Evolutionary conservation across 2,888 invertebrate species (phyloP).

Genomic region (Brachypterus glaber): DNA sequence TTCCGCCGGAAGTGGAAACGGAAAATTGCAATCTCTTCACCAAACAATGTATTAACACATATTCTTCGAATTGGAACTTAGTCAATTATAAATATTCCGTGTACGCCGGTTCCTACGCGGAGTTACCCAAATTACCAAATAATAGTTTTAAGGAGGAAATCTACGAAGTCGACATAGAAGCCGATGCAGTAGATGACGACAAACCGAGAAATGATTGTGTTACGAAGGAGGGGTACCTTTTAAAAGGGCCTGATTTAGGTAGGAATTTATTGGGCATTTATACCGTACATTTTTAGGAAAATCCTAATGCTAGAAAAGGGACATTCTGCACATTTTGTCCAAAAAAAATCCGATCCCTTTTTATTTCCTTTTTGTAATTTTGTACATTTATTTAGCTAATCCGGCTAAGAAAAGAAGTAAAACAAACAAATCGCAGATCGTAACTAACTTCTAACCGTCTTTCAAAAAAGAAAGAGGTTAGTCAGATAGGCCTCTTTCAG

Average conservation of each 20-base stretch:
- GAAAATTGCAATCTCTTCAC: conserved; percentile 54
- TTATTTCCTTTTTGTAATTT: too few relatives aligned
- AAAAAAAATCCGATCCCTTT: too few relatives aligned
- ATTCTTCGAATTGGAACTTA: conserved; percentile 81
- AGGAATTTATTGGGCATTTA: too few relatives aligned
- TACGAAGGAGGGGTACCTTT: conserved; percentile 81
- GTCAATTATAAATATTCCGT: conserved; percentile 85
- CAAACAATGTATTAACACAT: conserved; percentile 61
- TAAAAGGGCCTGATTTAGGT: conserved; percentile 84
- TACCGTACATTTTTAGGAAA: too few relatives aligned
- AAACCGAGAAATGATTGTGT: conserved; percentile 63
- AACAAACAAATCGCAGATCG: too few relatives aligned
- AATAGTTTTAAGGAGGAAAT: conserved; percentile 69
- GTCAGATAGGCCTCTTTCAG: too few relatives aligned
- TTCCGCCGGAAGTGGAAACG: conserved; percentile 34
- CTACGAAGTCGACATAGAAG: conserved; percentile 83
- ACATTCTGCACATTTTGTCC: too few relatives aligned
- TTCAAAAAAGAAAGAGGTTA: too few relatives aligned
- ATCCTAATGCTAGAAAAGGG: too few relatives aligned
- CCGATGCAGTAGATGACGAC: conserved; percentile 67
- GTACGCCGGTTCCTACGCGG: conserved; percentile 80
- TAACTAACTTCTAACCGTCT: too few relatives aligned
- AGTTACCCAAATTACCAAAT: conserved; percentile 66
- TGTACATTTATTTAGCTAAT: too few relatives aligned
- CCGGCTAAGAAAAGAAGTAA: too few relatives aligned